Evolutionary conservation across 2,888 invertebrate genomes (phyloP), one percentile per base, ranked within the genome.

Genomic region (Endotricha flammealis): DNA sequence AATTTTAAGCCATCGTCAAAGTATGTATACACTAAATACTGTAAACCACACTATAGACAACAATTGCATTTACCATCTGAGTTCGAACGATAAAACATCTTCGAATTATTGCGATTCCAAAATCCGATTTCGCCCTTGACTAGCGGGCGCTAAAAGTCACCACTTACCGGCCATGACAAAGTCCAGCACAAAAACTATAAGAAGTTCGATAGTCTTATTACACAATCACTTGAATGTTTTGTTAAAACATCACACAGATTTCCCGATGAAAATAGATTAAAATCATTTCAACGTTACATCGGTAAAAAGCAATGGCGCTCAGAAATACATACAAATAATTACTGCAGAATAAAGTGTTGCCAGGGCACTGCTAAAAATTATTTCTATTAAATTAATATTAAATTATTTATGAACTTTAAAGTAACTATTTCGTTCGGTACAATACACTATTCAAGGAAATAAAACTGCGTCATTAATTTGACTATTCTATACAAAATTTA

Each of bases 161-260:
- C 87, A 91, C 92, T 92, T 91, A 92, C 92, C 92, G 92, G 92
- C 92, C 92, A 92, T 92, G 91, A 91, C 92, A 91, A 89, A 89
- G 79, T 83, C 86, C 85, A 85, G 86, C 86, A 85, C 85, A 79
- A 82, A 73, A 82, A 83, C 81, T 83, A 74, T 78, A 77, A 72
- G 75, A 79, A 85, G 80, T 85, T 81, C 71, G 52, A 85, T 75
- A 85, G 80, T 87, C 78, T 79, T 73, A 77, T 57, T 68, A 73
- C 87, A 86, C 87, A 83, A 80, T 77, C 85, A 85, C 85, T 75
- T 68, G 55, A 77, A 64, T 70, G 76, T 78, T 79, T 78, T 71
- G 67, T 72, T 86, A 87, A 83, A 86, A 86, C 86, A 87, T 83
- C 80, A 83, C 86, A 87, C 77, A 82, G 71, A 82, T 79, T 82